phyloP scores from a whole-genome alignment of 2,888 invertebrate genomes.

The Physocephala rufipes region DNA sequence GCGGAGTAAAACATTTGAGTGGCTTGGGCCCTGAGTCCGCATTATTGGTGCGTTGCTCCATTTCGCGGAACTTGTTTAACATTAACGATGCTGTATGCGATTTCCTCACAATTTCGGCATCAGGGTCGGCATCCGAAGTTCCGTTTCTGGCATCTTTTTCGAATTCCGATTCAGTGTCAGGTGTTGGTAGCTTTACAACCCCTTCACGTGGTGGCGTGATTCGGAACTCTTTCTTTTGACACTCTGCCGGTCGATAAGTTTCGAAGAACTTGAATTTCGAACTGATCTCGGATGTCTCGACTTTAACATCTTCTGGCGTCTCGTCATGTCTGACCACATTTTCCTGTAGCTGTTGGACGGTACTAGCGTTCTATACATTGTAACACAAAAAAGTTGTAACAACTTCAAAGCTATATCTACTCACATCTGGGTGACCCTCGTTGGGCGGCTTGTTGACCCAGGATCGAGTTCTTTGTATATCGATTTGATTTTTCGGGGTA shows the following conservation, averaged over 20 bases:
- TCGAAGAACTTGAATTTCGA: slow-evolving; percentile 92
- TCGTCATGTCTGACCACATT: slow-evolving; percentile 66
- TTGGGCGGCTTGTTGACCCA: slow-evolving; percentile 25
- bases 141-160: slow-evolving; percentile 69
- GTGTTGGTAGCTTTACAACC: slow-evolving; percentile 68
- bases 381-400: background rate
- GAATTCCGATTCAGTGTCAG: slow-evolving; percentile 58
- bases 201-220: slow-evolving; percentile 90
- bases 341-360: slow-evolving; percentile 35
- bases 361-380: slow-evolving; percentile 16
- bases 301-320: slow-evolving; percentile 78
- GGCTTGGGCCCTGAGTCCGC: slow-evolving; percentile 76
- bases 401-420: background rate
- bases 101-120: slow-evolving; percentile 25
- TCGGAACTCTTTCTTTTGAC: slow-evolving; percentile 76
- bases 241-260: slow-evolving; percentile 77
- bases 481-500: slow-evolving; percentile 31
- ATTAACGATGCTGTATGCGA: slow-evolving; percentile 71
- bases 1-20: slow-evolving; percentile 88
- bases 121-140: slow-evolving; percentile 72
- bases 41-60: slow-evolving; percentile 74
- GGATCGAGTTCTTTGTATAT: slow-evolving; percentile 34
- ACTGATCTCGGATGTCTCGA: slow-evolving; percentile 84
- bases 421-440: slow-evolving; percentile 45
- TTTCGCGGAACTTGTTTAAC: slow-evolving; percentile 87